phyloP scores from a whole-genome alignment of 1,140 invertebrate species.

The Eupristina koningsbergeri region DNA sequence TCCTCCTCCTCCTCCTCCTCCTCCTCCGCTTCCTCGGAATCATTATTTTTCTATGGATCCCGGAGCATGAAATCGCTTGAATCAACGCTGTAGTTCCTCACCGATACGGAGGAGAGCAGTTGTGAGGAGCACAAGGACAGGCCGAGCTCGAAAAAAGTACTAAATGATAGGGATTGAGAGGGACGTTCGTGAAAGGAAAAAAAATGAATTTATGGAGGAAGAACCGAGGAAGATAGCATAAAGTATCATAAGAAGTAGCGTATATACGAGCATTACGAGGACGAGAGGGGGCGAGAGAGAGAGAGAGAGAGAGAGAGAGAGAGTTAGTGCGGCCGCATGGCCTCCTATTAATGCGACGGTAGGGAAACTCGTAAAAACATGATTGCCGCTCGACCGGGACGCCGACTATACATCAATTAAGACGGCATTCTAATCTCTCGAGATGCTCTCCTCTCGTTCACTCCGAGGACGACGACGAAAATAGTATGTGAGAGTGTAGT shows the following conservation, averaged over 20 bases:
- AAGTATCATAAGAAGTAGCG: conserved; percentile 43
- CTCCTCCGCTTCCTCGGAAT: conserved; percentile 10
- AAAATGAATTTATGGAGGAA: conserved; percentile 28
- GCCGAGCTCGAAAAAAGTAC: neutral
- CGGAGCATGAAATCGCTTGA: conserved; percentile 47
- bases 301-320: neutral
- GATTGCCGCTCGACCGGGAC: conserved; percentile 32
- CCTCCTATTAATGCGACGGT: conserved; percentile 36
- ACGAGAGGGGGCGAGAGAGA: neutral
- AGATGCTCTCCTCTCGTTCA: conserved; percentile 53
- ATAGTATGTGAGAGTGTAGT: conserved; percentile 38
- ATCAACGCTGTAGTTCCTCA: conserved; percentile 42
- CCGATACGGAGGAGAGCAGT: neutral
- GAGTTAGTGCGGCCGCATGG: conserved; percentile 14
- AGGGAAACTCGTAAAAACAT: conserved; percentile 51
- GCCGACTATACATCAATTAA: conserved; percentile 59
- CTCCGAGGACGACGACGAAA: conserved; percentile 34
- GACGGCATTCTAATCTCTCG: conserved; percentile 48
- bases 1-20: conserved; percentile 9
- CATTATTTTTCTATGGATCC: conserved; percentile 43
- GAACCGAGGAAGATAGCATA: conserved; percentile 33
- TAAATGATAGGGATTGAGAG: conserved; percentile 43
- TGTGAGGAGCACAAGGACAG: conserved; percentile 29
- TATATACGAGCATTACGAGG: conserved; percentile 22
- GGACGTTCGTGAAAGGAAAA: neutral